phyloP scores from a whole-genome alignment of 2,888 invertebrate genomes.

The Eustalomyia histrio region DNA sequence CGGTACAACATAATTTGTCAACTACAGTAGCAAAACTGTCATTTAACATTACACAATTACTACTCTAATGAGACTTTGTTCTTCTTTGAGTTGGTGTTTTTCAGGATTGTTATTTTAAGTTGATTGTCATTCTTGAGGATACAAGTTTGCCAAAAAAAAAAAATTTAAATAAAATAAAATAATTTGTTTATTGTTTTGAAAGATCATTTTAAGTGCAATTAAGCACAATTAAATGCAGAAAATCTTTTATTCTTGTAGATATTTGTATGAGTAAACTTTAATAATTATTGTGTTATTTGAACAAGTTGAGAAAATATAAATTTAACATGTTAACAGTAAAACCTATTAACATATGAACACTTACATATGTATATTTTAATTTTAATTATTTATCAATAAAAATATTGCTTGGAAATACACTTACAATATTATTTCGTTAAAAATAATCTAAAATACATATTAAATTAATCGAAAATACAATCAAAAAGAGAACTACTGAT shows the following conservation, averaged over 20 bases:
- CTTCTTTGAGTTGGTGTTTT: constrained; percentile 32
- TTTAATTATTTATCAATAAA: too few relatives aligned
- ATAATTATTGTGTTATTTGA: constrained; percentile 40
- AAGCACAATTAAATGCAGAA: constrained; percentile 66
- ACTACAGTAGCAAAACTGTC: constrained; percentile 50
- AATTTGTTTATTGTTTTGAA: constrained; percentile 66
- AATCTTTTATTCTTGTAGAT: constrained; percentile 12
- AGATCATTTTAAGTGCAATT: constrained; percentile 67
- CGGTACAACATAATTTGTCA: constrained; percentile 51
- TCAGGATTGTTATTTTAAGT: constrained; percentile 38
- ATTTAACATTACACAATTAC: constrained; percentile 50
- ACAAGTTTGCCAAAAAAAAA: constrained; percentile 53
- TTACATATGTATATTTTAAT: too few relatives aligned
- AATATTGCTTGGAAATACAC: too few relatives aligned
- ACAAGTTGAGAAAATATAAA: constrained; percentile 18
- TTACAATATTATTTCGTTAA: too few relatives aligned
- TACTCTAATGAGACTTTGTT: constrained; percentile 56
- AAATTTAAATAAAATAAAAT: too few relatives aligned
- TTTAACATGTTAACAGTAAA: not conserved
- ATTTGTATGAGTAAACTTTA: constrained; percentile 39
- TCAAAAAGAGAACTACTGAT: too few relatives aligned
- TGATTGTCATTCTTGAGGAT: constrained; percentile 49
- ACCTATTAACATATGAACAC: too few relatives aligned
- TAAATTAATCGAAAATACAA: too few relatives aligned
- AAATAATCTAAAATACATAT: too few relatives aligned